Conservation (phyloP, 2,888 invertebrate species). For the Erannis defoliaria region DNA sequence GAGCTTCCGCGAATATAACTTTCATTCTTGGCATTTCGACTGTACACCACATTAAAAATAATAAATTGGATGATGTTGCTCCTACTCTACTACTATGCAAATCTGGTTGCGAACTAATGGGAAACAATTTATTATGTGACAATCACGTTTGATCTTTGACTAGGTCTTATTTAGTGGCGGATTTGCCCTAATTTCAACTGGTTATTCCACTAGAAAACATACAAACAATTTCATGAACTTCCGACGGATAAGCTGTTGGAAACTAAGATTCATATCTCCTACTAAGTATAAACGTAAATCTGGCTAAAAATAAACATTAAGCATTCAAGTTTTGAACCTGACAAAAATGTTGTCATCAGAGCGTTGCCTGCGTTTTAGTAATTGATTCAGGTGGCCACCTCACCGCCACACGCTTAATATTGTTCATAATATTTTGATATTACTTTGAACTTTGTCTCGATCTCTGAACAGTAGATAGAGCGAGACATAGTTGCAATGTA, state of each 20-base stretch:
- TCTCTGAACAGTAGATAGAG: no score
- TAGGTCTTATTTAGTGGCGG: conserved; percentile 31
- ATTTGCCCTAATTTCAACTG: conserved; percentile 29
- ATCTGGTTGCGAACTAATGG: conserved; percentile 42
- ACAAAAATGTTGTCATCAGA: background rate
- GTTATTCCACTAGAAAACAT: conserved; percentile 27
- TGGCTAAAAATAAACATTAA: background rate
- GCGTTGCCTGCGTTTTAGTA: background rate
- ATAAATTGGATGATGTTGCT: conserved; percentile 38
- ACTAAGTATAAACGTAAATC: background rate
- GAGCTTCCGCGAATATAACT: conserved; percentile 49
- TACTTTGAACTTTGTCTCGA: no score
- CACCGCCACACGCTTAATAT: no score
- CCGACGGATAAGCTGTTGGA: conserved; percentile 17
- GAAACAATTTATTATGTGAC: conserved; percentile 37
- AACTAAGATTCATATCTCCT: conserved; percentile 10
- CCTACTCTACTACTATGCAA: conserved; percentile 36
- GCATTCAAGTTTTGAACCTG: background rate
- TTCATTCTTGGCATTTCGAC: conserved; percentile 45
- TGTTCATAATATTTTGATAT: no score
- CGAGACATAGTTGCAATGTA: no score
- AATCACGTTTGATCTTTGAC: conserved; percentile 18
- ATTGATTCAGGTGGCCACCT: background rate
- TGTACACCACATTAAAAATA: conserved; percentile 40
- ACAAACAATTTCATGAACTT: conserved; percentile 17